A percentile compares a stretch with the other conserved stretches of the same genome.
These are phyloP conservation scores for Arrhopalites spinosus DNA, from an alignment of 2,888 invertebrate genomes.

Conservation along the genomic window DNA sequence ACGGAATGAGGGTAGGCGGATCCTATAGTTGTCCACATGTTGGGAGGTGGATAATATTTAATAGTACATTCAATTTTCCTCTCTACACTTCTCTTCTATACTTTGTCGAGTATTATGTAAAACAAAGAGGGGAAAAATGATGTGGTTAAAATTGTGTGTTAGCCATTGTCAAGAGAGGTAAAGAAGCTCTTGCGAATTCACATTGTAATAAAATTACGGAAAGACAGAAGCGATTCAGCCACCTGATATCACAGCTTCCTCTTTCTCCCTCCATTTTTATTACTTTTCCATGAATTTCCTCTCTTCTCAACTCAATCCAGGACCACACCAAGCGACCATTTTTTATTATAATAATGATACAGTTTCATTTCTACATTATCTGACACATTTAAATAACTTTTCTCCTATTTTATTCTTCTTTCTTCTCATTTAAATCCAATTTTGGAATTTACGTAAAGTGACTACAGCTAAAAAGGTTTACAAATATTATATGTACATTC, in stretches of 20 bases:
- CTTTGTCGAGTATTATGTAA: too few species aligned
- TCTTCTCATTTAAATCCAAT: too few species aligned
- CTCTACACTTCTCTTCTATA: too few species aligned
- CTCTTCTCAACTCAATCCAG: background rate
- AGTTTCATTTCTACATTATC: too few species aligned
- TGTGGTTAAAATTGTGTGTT: background rate
- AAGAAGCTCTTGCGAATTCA: slow-evolving; percentile 41
- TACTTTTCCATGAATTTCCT: slow-evolving; percentile 2
- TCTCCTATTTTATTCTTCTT: too few species aligned
- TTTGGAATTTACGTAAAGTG: too few species aligned
- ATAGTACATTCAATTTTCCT: too few species aligned
- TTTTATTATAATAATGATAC: too few species aligned
- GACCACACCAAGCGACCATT: too few species aligned
- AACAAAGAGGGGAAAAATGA: background rate
- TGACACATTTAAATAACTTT: too few species aligned
- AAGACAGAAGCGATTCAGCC: slow-evolving; percentile 33
- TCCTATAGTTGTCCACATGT: background rate
- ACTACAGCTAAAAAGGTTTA: too few species aligned
- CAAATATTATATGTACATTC: too few species aligned
- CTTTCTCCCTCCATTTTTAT: slow-evolving; percentile 3
- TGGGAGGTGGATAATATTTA: background rate
- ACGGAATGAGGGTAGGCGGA: background rate
- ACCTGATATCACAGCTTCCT: slow-evolving; percentile 32
- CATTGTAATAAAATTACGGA: slow-evolving; percentile 40
- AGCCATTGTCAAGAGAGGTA: background rate